Evolutionary conservation across 2,797 vertebrate species (phyloP), one percentile per base, ranked within the genome.

Genomic region (Lagorchestes hirsutus): DNA sequence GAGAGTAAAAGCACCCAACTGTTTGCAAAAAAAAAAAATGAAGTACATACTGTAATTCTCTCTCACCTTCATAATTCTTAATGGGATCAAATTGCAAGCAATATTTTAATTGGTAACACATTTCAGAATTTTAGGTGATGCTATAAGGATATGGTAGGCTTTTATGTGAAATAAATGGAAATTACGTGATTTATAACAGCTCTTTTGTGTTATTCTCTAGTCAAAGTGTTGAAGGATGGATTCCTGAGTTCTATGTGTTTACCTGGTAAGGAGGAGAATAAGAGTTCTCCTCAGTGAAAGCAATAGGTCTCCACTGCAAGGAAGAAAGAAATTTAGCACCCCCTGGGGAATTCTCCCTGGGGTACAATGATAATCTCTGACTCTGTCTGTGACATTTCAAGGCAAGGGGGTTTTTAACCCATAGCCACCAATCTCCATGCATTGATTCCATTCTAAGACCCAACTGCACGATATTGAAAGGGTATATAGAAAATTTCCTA

Each of bases 1-100:
- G 40, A n/a, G 28, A 90, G 4, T 93, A 46, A 87, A 87, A 87
- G 50, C 40, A 87, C 40, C 50, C 54, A 94, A 94, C 18, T 24
- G 46, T 94, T 95, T 74, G 93, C 16, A 93, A 52, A 62, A 91
- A 55, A 50, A 54, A 92, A 92, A 94, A 46, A 58, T 93, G 52
- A 34, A 59, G 92, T 27, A 59, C 67, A 91, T 3, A 62, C 13
- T 1, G 93, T 94, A 93, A 54, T 94, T 58, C 40, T 87, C 40
- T 87, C 40, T 24, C 74, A 87, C 74, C 9, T 87, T 87, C 40
- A 46, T 87, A 50, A 87, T 87, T 50, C 62, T 27, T 50, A 10
- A 87, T 12, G 40, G 40, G 40, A 46, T 50, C 74, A 87, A 82
- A 82, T 82, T 82, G 40, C n/a, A 82, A 82, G 16, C 40, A 74